These are phyloP conservation scores for Asarcornis scutulata DNA, from an alignment of 2,113 vertebrate species.

Conservation along the genomic window DNA sequence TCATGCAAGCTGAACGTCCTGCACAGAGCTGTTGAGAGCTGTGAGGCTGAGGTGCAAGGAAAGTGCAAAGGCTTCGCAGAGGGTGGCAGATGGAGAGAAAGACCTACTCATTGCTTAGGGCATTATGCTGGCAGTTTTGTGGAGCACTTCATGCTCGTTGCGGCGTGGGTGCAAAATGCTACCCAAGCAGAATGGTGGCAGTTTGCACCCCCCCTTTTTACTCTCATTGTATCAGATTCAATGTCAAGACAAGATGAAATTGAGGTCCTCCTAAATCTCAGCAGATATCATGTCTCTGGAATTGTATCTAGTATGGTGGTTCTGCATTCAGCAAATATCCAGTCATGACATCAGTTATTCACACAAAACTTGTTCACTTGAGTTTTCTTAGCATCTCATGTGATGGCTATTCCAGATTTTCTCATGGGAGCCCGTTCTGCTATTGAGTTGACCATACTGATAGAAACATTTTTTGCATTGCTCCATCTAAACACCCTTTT, in stretches of 20 bases:
- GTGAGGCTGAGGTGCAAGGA: neutral
- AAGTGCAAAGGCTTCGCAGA: neutral
- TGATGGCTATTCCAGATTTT: neutral
- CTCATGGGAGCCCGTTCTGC: neutral
- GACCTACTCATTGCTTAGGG: neutral
- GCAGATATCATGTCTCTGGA: neutral
- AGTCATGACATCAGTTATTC: neutral
- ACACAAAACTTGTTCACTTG: neutral
- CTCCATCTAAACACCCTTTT: too few relatives aligned
- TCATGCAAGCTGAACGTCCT: neutral
- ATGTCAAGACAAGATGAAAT: neutral
- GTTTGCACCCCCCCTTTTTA: neutral
- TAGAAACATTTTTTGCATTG: neutral
- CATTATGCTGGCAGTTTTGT: neutral
- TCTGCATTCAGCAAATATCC: neutral
- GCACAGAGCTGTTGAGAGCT: neutral
- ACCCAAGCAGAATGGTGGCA: neutral
- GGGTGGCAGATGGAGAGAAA: constrained; percentile 33
- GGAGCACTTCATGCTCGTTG: neutral
- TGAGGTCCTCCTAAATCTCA: neutral
- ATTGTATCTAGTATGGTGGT: neutral
- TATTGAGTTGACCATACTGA: neutral
- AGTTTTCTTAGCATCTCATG: neutral
- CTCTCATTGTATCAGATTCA: neutral
- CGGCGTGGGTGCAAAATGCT: neutral